Percentiles rank a stretch among this genome's conserved stretches.
These are phyloP conservation scores for Corvus cornix DNA, from an alignment of 2,113 vertebrate genomes.

Conservation along the genomic window DNA sequence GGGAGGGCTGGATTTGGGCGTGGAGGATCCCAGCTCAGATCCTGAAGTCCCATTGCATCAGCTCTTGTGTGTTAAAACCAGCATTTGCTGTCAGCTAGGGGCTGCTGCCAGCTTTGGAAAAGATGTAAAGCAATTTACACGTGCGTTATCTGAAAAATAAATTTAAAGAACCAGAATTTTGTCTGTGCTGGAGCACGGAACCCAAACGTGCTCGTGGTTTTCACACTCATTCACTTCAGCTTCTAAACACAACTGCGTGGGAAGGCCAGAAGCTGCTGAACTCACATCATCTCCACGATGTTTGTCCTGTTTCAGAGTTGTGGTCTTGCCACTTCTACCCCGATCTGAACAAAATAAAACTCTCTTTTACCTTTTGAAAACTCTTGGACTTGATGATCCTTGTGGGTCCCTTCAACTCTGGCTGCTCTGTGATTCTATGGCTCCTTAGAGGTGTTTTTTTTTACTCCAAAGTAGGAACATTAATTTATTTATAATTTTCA, in stretches of 20 bases:
- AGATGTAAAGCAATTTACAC: background rate
- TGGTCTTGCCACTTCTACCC: background rate
- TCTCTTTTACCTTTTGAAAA: background rate
- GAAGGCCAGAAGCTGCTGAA: background rate
- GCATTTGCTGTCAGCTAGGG: background rate
- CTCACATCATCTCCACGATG: accelerated
- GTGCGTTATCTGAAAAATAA: background rate
- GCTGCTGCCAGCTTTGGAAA: background rate
- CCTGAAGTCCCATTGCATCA: background rate
- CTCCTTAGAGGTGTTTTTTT: background rate
- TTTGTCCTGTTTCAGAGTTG: background rate
- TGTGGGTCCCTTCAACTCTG: background rate
- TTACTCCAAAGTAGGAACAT: background rate
- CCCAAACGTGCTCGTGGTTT: background rate
- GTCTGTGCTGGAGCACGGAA: background rate
- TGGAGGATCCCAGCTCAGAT: background rate
- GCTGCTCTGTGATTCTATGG: background rate
- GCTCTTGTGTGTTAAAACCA: background rate
- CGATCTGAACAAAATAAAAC: background rate
- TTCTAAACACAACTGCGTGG: accelerated
- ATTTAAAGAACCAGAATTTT: background rate
- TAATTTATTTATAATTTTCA: background rate
- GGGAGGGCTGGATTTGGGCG: background rate
- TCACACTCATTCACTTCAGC: background rate
- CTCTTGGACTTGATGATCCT: background rate